Conservation (phyloP, 2,888 invertebrate genomes). For the Diploptera punctata region DNA sequence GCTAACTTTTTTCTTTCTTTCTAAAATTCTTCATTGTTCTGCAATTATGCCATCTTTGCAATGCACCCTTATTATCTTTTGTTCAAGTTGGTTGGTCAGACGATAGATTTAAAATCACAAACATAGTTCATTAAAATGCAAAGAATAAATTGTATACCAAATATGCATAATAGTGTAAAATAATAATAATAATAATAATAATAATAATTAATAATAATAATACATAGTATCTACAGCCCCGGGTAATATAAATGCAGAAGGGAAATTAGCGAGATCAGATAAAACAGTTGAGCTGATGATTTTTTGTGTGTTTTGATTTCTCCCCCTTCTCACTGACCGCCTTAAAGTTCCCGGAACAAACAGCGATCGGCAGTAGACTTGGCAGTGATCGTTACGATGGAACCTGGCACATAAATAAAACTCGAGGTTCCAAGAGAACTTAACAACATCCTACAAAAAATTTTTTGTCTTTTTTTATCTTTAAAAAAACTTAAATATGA, state of each 20-base stretch:
- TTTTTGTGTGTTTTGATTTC: constrained; percentile 7
- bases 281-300: constrained; percentile 26
- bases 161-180: not conserved
- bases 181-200: constrained; percentile 22
- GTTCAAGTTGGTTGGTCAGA: constrained; percentile 6
- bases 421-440: not conserved
- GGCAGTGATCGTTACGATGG: constrained; percentile 22
- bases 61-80: not conserved
- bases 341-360: not conserved
- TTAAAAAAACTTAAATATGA: constrained; percentile 20
- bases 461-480: too few relatives aligned
- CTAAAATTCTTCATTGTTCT: too few relatives aligned
- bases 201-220: not conserved
- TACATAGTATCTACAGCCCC: constrained; percentile 3
- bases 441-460: too few relatives aligned
- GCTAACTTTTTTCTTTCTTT: too few relatives aligned
- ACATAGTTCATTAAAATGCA: constrained; percentile 6
- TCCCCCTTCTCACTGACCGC: not conserved
- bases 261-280: constrained; percentile 12
- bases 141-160: not conserved
- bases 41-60: not conserved
- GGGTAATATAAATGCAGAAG: constrained; percentile 2
- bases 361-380: constrained; percentile 20
- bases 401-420: constrained; percentile 15
- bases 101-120: not conserved